Evolutionary conservation across 2,888 invertebrate genomes (phyloP).

Genomic region (Polydesmus complanatus): DNA sequence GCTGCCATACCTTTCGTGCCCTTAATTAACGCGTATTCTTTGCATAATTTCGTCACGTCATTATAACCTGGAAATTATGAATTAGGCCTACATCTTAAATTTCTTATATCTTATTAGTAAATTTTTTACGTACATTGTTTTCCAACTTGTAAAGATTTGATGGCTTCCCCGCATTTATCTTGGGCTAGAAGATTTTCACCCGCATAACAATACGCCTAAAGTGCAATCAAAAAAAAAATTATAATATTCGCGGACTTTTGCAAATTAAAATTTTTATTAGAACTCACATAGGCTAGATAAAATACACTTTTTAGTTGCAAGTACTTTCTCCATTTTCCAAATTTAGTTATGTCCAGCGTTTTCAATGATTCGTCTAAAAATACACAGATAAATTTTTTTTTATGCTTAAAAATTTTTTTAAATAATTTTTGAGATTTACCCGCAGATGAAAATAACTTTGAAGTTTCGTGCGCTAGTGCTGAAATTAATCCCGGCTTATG

Average conservation of each 20-base stretch:
- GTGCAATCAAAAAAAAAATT: slow-evolving; percentile 13
- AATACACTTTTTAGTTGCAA: slow-evolving; percentile 44
- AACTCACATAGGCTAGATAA: slow-evolving; percentile 44
- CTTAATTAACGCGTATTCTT: slow-evolving; percentile 42
- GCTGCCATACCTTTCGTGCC: slow-evolving; percentile 42
- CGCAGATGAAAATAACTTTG: slow-evolving; percentile 43
- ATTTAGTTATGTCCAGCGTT: slow-evolving; percentile 37
- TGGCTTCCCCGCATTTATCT: slow-evolving; percentile 50
- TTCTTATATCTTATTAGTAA: slow-evolving; percentile 3
- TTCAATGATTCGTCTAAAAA: slow-evolving; percentile 38
- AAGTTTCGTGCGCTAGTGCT: slow-evolving; percentile 46
- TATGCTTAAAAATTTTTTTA: background rate
- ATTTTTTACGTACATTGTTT: slow-evolving; percentile 30
- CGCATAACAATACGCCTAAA: slow-evolving; percentile 46
- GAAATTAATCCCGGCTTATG: slow-evolving; percentile 45
- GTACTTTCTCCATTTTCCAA: slow-evolving; percentile 46
- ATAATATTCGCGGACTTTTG: background rate
- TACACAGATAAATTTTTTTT: background rate
- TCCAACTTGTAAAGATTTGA: slow-evolving; percentile 44
- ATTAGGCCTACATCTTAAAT: no score
- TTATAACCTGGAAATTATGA: slow-evolving; percentile 31
- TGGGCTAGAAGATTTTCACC: slow-evolving; percentile 44
- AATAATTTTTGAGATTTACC: slow-evolving; percentile 25
- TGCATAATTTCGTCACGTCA: slow-evolving; percentile 39
- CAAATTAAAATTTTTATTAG: no score